Percentiles rank a stretch among this genome's conserved stretches.
These are phyloP conservation scores for Clepsis dumicolana DNA, from an alignment of 2,888 invertebrate species.

Conservation along the genomic window DNA sequence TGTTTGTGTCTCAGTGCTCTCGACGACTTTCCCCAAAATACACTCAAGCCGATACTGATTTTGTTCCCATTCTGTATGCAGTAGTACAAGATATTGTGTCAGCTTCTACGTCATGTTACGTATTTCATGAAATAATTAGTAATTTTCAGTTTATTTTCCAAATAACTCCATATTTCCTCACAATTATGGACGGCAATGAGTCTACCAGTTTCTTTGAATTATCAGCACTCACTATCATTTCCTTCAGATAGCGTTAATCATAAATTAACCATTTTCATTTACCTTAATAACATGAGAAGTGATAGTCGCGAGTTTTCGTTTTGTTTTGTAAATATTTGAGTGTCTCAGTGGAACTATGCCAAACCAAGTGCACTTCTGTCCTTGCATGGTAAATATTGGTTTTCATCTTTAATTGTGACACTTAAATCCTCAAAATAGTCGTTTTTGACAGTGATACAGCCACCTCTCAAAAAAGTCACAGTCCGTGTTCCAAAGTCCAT, in stretches of 20 bases:
- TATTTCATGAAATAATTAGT: background rate
- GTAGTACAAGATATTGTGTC: background rate
- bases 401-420: constrained; percentile 3
- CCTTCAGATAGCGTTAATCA: constrained; percentile 38
- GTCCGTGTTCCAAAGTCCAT: background rate
- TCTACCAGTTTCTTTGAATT: constrained; percentile 36
- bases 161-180: constrained; percentile 27
- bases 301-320: constrained; percentile 10
- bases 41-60: too few species aligned
- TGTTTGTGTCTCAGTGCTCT: too few species aligned
- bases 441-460: constrained; percentile 1
- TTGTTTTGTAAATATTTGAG: constrained; percentile 16
- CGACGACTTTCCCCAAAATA: too few species aligned
- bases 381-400: constrained; percentile 36
- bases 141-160: background rate
- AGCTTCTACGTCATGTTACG: background rate
- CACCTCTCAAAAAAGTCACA: background rate
- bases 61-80: background rate
- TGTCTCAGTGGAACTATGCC: constrained; percentile 32
- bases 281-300: constrained; percentile 9
- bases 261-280: constrained; percentile 33
- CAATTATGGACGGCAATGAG: constrained; percentile 22
- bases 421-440: background rate
- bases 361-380: constrained; percentile 42
- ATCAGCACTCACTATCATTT: constrained; percentile 38